These are phyloP conservation scores for Actenoides lindsayi DNA, from an alignment of 2,113 vertebrate genomes.

Conservation along the genomic window DNA sequence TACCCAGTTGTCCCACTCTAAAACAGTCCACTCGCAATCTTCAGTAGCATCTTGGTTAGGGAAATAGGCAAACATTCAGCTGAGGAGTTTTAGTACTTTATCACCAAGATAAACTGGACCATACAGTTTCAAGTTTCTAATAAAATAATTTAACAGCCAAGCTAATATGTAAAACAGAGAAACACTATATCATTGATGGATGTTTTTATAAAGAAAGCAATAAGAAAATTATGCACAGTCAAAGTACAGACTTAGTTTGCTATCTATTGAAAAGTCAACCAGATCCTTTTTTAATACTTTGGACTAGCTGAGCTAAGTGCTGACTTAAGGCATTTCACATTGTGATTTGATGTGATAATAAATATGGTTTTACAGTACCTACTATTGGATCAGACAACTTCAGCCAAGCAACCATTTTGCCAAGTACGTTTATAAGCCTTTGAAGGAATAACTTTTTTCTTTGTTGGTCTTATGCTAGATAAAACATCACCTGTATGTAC, in stretches of 20 bases:
- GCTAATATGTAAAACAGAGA: background rate
- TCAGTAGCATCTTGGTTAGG: background rate
- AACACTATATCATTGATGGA: background rate
- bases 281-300: background rate
- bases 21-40: background rate
- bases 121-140: background rate
- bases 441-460: background rate
- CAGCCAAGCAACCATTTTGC: background rate
- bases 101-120: background rate
- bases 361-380: background rate
- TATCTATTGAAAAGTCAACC: background rate
- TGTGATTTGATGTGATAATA: background rate
- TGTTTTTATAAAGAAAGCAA: background rate
- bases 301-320: background rate
- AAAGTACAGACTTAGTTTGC: background rate
- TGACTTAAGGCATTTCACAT: background rate
- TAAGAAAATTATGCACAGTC: background rate
- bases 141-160: background rate
- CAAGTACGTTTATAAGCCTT: background rate
- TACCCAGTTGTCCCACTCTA: background rate
- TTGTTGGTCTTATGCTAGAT: background rate
- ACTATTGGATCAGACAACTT: background rate
- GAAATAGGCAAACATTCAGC: background rate
- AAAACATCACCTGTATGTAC: constrained; percentile 25
- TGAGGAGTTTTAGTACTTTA: background rate